Evolutionary conservation across 2,888 invertebrate species (phyloP).

Genomic region (Cepaea hortensis): DNA sequence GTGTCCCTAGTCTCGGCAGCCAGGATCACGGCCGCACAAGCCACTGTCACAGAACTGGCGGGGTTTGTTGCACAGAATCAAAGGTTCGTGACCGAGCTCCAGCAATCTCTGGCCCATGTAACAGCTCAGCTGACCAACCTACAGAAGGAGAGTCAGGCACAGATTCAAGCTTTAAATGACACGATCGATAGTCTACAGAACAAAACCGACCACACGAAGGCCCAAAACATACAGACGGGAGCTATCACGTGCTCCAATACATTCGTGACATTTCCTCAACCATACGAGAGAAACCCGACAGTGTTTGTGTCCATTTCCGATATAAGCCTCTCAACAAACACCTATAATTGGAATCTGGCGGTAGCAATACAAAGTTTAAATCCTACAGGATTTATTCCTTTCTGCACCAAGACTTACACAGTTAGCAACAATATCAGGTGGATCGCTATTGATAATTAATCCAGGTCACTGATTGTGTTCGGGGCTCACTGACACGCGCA

Average conservation of each 20-base stretch:
- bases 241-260: not conserved
- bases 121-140: not conserved
- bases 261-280: not conserved
- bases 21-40: not conserved
- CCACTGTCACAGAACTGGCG: not conserved
- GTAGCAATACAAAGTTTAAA: not conserved
- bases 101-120: not conserved
- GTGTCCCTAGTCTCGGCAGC: not conserved
- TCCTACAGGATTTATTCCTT: not conserved
- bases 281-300: not conserved
- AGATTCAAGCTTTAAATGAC: not conserved
- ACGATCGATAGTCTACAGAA: not conserved
- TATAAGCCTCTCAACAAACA: too few relatives aligned
- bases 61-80: constrained; percentile 2
- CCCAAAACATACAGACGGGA: constrained; percentile 5
- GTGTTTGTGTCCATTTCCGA: not conserved
- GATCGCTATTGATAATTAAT: constrained; percentile 18
- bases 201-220: not conserved
- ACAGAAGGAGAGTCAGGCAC: not conserved
- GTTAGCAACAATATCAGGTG: not conserved
- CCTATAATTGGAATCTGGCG: not conserved
- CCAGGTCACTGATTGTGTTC: not conserved
- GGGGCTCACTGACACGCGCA: too few relatives aligned
- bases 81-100: not conserved
- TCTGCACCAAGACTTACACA: not conserved